Evolutionary conservation across 2,888 invertebrate species (phyloP).

Genomic region (Drosophila engyochracea): DNA sequence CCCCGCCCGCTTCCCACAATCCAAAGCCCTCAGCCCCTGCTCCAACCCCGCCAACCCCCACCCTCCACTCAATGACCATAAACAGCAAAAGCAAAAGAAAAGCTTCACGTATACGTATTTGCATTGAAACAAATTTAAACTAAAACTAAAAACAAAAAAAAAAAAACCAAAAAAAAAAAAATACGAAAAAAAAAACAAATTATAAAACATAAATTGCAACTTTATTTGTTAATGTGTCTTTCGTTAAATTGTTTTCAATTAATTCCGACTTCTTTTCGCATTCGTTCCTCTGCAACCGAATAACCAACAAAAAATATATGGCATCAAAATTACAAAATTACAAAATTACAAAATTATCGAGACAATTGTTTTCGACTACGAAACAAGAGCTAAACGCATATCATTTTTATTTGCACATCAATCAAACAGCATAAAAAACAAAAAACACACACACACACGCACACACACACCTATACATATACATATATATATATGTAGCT

Average conservation of each 20-base stretch:
- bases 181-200: constrained; percentile 1
- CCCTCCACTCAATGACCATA: constrained; percentile 4
- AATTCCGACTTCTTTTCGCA: constrained; percentile 10
- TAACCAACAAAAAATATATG: constrained; percentile 25
- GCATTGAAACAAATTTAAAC: constrained; percentile 42
- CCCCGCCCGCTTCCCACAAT: background rate
- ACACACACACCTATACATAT: constrained; percentile 8
- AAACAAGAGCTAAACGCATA: constrained; percentile 29
- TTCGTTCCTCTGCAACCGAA: constrained; percentile 22
- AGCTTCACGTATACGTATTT: constrained; percentile 51
- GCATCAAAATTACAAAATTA: constrained; percentile 24
- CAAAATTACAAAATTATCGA: background rate
- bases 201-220: constrained; percentile 29
- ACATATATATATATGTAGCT: background rate
- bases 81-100: constrained; percentile 61
- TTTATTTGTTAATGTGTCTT: constrained; percentile 37
- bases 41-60: background rate
- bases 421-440: background rate
- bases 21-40: background rate
- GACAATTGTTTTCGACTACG: constrained; percentile 14
- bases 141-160: constrained; percentile 10
- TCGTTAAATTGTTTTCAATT: constrained; percentile 17
- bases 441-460: constrained; percentile 7
- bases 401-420: constrained; percentile 37
- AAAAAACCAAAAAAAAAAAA: background rate